Conservation (phyloP, 2,113 vertebrate species). For the Tachuris rubrigastra region DNA sequence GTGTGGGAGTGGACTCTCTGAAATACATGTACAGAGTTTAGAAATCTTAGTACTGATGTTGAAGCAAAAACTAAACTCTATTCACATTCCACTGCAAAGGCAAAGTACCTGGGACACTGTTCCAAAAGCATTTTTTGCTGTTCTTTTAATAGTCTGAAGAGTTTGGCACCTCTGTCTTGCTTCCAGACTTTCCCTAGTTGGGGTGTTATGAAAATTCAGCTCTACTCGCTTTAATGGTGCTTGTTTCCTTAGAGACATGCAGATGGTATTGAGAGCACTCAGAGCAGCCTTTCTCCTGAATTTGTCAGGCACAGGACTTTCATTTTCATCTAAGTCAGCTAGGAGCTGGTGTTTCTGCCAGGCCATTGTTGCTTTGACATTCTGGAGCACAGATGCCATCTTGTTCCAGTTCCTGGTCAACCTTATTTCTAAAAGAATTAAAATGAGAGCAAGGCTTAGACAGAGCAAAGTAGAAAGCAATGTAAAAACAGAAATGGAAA, state of each 20-base stretch:
- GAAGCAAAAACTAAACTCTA: neutral
- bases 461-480: neutral
- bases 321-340: slow-evolving; percentile 73
- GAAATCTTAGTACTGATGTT: neutral
- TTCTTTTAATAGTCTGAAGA: slow-evolving; percentile 72
- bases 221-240: slow-evolving; percentile 81
- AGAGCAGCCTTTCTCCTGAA: slow-evolving; percentile 75
- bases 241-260: slow-evolving; percentile 84
- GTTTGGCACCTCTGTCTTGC: slow-evolving; percentile 71
- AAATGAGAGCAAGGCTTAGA: neutral
- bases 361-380: slow-evolving; percentile 66
- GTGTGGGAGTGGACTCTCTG: neutral
- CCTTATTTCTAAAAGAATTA: neutral
- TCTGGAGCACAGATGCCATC: slow-evolving; percentile 77
- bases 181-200: slow-evolving; percentile 75
- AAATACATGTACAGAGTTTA: neutral
- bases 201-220: slow-evolving; percentile 70
- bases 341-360: slow-evolving; percentile 80
- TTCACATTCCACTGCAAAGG: neutral
- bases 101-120: slow-evolving; percentile 83
- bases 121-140: slow-evolving; percentile 81
- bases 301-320: slow-evolving; percentile 70
- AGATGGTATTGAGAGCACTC: slow-evolving; percentile 78
- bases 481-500: neutral
- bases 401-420: neutral